Conservation (phyloP, 2,113 vertebrate species). For the Pan paniscus region DNA sequence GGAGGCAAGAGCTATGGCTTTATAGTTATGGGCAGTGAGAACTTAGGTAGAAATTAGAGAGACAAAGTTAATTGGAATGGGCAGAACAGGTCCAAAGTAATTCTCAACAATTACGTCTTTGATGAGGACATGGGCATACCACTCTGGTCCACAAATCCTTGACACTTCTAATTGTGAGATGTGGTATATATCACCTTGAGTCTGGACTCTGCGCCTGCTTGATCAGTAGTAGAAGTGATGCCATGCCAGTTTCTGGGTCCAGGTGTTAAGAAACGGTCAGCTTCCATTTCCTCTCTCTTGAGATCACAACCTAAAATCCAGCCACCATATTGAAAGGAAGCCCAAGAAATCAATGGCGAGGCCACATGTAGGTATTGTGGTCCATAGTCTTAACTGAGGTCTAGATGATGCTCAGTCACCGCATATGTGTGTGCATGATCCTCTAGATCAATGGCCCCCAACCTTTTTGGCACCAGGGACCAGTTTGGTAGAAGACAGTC, state of each 20-base stretch:
- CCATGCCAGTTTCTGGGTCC: no score
- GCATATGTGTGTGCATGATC: no score
- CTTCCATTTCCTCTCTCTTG: background rate
- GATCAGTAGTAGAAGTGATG: background rate
- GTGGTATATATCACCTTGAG: background rate
- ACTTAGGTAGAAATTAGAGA: background rate
- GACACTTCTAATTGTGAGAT: background rate
- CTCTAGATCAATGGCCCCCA: no score
- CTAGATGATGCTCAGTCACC: background rate
- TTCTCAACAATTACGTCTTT: background rate
- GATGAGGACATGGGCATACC: background rate
- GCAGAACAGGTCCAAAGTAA: background rate
- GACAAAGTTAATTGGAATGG: background rate
- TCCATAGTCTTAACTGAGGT: background rate
- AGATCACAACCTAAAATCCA: background rate
- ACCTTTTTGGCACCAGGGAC: no score
- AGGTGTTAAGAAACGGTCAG: background rate
- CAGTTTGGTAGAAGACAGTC: no score
- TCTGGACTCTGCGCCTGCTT: background rate
- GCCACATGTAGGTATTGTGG: background rate
- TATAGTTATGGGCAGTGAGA: background rate
- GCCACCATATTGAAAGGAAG: background rate
- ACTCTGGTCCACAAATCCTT: background rate
- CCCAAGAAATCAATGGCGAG: background rate
- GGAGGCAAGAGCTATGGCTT: background rate